Evolutionary conservation across 2,888 invertebrate species (phyloP).

Genomic region (Clepsis dumicolana): DNA sequence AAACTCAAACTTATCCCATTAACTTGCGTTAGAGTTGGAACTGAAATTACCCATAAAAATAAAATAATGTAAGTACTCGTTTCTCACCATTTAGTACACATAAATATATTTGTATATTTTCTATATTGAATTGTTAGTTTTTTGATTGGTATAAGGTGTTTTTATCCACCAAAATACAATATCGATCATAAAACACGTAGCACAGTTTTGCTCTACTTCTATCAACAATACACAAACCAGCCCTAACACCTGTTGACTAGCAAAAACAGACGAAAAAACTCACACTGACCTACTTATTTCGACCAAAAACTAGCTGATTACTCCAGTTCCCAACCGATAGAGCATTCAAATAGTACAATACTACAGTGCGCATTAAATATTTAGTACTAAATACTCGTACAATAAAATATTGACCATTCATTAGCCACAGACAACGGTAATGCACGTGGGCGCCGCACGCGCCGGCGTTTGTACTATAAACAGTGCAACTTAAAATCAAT

Average conservation of each 20-base stretch:
- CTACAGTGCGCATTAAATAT: background rate
- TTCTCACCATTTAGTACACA: too few species aligned
- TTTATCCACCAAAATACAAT: too few species aligned
- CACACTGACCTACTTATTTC: background rate
- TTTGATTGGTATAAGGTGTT: too few species aligned
- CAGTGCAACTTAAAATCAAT: conserved; percentile 1
- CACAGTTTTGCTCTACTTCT: background rate
- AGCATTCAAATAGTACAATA: background rate
- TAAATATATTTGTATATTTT: too few species aligned
- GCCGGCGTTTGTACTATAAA: conserved; percentile 33
- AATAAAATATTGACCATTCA: conserved; percentile 28
- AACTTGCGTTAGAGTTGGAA: too few species aligned
- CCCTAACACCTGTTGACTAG: background rate
- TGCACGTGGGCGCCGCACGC: conserved; percentile 37
- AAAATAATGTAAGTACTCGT: too few species aligned
- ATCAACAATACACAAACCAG: background rate
- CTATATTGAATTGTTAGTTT: too few species aligned
- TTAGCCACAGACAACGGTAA: conserved; percentile 36
- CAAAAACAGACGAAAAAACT: background rate
- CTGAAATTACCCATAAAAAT: too few species aligned
- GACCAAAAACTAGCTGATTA: background rate
- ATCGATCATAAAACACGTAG: background rate
- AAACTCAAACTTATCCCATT: background rate
- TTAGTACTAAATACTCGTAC: too few species aligned
- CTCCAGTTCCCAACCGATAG: background rate